A percentile compares a stretch with the other conserved stretches of the same genome.
These are phyloP conservation scores for Aquatica leii DNA, from an alignment of 2,888 invertebrate species.

Conservation along the genomic window DNA sequence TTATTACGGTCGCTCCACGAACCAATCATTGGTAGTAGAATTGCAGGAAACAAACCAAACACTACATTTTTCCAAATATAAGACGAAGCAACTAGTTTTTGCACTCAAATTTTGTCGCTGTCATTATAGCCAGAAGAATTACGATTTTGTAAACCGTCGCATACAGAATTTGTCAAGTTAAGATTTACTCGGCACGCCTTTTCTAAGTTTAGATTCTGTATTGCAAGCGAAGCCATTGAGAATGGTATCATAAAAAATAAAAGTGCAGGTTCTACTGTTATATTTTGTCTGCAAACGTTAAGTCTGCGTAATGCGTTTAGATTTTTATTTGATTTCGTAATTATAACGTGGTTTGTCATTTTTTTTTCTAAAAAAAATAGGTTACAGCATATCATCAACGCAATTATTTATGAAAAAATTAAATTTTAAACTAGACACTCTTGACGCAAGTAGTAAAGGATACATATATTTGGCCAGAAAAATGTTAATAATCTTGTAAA, in stretches of 20 bases:
- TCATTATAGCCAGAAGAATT: conserved; percentile 73
- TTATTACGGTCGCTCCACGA: conserved; percentile 70
- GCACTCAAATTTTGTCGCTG: conserved; percentile 59
- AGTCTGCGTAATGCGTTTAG: no score
- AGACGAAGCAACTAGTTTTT: conserved; percentile 55
- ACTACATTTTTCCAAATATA: conserved; percentile 66
- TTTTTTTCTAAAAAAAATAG: no score
- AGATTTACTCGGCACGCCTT: conserved; percentile 75
- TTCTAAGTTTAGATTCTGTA: no score
- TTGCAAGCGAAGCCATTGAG: conserved; percentile 71
- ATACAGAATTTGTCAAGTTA: conserved; percentile 71
- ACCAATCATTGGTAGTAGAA: conserved; percentile 66
- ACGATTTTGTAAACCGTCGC: conserved; percentile 74
- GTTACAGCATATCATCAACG: no score
- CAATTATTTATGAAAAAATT: no score
- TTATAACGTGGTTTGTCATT: no score
- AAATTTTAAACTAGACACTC: no score
- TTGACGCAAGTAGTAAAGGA: no score
- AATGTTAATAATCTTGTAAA: no score
- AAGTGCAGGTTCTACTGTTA: conserved; percentile 70
- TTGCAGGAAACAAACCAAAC: conserved; percentile 64
- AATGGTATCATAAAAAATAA: conserved; percentile 70
- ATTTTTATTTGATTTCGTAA: no score
- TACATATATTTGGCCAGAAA: no score
- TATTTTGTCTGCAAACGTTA: no score